Percentiles rank a stretch among this genome's conserved stretches.
phyloP scores from a whole-genome alignment of 1,140 invertebrate species.

The Apolygus lucorum region DNA sequence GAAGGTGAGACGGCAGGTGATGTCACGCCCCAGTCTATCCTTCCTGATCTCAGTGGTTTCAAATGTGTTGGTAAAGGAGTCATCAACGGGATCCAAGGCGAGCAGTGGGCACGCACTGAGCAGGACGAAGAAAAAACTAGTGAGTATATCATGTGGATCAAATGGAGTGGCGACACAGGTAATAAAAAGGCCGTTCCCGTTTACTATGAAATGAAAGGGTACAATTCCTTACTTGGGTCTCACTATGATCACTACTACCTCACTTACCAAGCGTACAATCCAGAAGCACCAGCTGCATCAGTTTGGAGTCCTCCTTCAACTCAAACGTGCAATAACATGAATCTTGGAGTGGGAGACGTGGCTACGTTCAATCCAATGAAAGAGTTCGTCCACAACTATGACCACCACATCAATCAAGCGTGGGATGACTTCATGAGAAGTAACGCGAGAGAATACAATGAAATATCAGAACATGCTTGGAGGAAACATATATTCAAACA shows the following conservation, averaged over 20 bases:
- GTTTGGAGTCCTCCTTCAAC: conserved; percentile 43
- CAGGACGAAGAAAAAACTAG: neutral
- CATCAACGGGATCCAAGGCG: neutral
- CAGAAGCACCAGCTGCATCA: conserved; percentile 51
- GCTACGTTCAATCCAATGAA: conserved; percentile 87
- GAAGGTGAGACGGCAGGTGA: neutral
- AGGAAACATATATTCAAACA: conserved; percentile 78
- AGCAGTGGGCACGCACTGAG: neutral
- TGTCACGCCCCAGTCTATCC: neutral
- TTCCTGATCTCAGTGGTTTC: neutral
- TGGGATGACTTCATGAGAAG: conserved; percentile 68
- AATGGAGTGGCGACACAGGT: neutral
- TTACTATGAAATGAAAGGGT: conserved; percentile 90
- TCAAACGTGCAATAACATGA: conserved; percentile 64
- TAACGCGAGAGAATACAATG: conserved; percentile 62
- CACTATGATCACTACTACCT: conserved; percentile 95
- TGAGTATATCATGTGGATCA: neutral
- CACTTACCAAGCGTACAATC: conserved; percentile 64
- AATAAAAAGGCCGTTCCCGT: conserved; percentile 45
- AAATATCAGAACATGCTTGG: conserved; percentile 51
- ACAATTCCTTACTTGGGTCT: conserved; percentile 81
- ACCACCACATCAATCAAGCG: conserved; percentile 62
- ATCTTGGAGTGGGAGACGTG: conserved; percentile 81
- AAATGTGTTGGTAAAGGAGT: neutral
- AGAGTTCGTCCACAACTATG: conserved; percentile 70